Percentiles rank a stretch among this genome's conserved stretches.
Conservation (phyloP, 2,888 invertebrate genomes). For the Cantharis rustica region DNA sequence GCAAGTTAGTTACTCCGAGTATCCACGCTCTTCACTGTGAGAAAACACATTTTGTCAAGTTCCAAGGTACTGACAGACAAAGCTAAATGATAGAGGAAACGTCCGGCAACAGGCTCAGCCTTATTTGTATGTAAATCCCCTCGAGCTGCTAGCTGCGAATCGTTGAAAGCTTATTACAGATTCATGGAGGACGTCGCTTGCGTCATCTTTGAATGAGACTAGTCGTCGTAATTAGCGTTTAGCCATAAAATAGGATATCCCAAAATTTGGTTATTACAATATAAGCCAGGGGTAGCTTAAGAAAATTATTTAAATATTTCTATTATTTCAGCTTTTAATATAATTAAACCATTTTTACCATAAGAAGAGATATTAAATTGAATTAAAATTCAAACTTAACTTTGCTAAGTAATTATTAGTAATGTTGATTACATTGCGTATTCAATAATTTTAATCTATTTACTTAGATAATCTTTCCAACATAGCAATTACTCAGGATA, state of each 20-base stretch:
- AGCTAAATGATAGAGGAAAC: conserved; percentile 25
- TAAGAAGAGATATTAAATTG: too few species aligned
- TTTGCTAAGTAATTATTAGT: too few species aligned
- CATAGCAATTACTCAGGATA: too few species aligned
- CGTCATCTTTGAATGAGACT: conserved; percentile 36
- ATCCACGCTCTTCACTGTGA: conserved; percentile 6
- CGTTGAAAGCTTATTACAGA: conserved; percentile 44
- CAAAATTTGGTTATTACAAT: neutral
- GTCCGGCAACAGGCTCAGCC: conserved; percentile 33
- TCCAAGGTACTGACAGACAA: conserved; percentile 1
- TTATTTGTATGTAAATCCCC: conserved; percentile 48
- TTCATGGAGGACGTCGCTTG: conserved; percentile 40
- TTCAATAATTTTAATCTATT: too few species aligned
- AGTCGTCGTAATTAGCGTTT: conserved; percentile 38
- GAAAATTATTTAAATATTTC: neutral
- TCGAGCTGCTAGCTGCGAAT: conserved; percentile 42
- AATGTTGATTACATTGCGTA: too few species aligned
- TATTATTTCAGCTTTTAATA: neutral
- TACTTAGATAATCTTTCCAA: too few species aligned
- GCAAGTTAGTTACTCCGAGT: neutral
- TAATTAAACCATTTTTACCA: neutral
- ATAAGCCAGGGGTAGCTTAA: neutral
- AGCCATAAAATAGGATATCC: conserved; percentile 15
- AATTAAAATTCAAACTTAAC: too few species aligned
- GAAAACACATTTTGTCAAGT: conserved; percentile 19